These are phyloP conservation scores for Drosophila nr. fundita DNA, from an alignment of 2,888 invertebrate species.

Conservation along the genomic window DNA sequence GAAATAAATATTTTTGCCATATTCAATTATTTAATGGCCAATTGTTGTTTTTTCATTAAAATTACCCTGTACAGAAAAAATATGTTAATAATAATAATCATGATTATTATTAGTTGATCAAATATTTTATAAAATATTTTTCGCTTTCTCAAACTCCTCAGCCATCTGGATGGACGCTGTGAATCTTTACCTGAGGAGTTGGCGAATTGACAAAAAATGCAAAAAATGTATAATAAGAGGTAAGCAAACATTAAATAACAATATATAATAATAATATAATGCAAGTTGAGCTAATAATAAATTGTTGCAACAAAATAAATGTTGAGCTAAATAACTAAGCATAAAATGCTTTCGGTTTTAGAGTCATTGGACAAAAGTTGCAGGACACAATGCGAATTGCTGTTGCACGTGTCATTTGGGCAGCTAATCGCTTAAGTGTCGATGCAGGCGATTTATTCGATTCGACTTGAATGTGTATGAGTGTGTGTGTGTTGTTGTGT, in stretches of 20 bases:
- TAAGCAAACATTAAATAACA: not conserved
- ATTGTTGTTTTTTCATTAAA: not conserved
- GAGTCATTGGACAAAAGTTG: not conserved
- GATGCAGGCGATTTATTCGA: constrained; percentile 54
- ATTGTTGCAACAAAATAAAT: not conserved
- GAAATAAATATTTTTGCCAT: not conserved
- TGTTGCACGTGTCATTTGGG: constrained; percentile 48
- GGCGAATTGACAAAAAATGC: not conserved
- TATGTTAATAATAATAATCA: not conserved
- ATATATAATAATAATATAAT: not conserved
- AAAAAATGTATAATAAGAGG: not conserved
- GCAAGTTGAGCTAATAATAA: not conserved
- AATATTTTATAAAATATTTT: not conserved
- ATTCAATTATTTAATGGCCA: not conserved
- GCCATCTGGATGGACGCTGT: too few species aligned
- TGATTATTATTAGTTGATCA: not conserved
- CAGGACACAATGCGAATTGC: constrained; percentile 34
- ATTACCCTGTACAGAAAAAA: not conserved
- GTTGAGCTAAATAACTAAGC: not conserved
- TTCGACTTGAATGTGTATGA: constrained; percentile 17
- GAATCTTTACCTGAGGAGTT: too few species aligned
- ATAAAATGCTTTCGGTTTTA: not conserved
- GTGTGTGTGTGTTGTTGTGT: not conserved
- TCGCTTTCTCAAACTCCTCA: too few species aligned
- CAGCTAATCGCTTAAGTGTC: constrained; percentile 54